phyloP scores from a whole-genome alignment of 2,888 invertebrate species.

The Choreutis nemorana region DNA sequence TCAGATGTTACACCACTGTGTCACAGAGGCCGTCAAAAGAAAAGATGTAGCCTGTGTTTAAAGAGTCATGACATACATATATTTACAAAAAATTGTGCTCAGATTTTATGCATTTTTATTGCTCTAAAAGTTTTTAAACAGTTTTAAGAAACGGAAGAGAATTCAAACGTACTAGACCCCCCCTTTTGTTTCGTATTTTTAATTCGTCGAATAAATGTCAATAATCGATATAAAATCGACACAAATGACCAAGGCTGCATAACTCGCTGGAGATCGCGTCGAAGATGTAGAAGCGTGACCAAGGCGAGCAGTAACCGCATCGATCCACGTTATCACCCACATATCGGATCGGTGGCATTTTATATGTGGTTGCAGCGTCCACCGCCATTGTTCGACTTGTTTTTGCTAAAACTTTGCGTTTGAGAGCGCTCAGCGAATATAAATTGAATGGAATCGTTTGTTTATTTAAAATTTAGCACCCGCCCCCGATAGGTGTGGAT shows the following conservation, averaged over 20 bases:
- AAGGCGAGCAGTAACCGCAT: constrained; percentile 22
- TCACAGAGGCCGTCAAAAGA: too few species aligned
- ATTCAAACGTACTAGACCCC: too few species aligned
- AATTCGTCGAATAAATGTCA: constrained; percentile 12
- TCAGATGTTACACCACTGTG: too few species aligned
- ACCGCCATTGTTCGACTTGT: constrained; percentile 22
- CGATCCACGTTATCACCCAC: constrained; percentile 40
- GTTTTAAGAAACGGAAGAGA: too few species aligned
- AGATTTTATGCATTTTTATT: too few species aligned
- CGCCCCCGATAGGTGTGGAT: too few species aligned
- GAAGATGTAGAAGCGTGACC: constrained; percentile 7
- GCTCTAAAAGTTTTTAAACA: too few species aligned
- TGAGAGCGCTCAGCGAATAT: constrained; percentile 28
- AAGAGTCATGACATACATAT: too few species aligned
- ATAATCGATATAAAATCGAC: constrained; percentile 37
- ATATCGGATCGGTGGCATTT: constrained; percentile 15
- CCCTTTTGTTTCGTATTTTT: too few species aligned
- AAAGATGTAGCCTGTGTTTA: too few species aligned
- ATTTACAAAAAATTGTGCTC: too few species aligned
- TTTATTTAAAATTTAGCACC: constrained; percentile 39
- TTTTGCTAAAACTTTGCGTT: constrained; percentile 30
- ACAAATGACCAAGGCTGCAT: constrained; percentile 33
- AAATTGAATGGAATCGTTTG: constrained; percentile 36
- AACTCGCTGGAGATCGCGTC: constrained; percentile 24
- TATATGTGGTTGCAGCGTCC: constrained; percentile 19